Conservation (phyloP, 2,797 vertebrate species). For the Sandelia bainsii region DNA sequence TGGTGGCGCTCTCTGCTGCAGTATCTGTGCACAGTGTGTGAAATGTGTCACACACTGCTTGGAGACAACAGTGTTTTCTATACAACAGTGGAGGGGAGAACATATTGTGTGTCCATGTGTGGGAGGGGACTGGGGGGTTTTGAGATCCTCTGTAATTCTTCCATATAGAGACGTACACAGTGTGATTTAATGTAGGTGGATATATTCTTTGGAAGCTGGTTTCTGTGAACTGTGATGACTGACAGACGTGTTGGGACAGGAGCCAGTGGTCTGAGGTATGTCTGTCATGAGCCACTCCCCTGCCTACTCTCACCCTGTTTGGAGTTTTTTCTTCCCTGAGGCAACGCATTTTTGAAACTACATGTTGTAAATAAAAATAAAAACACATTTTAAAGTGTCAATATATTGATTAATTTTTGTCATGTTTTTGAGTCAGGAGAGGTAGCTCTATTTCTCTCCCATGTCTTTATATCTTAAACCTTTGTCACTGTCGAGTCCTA, state of each 20-base stretch:
- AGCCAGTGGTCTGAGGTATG: constrained; percentile 42
- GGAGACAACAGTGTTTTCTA: neutral
- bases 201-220: neutral
- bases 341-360: constrained; percentile 44
- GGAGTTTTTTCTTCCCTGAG: constrained; percentile 40
- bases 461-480: neutral
- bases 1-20: constrained; percentile 46
- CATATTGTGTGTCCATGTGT: neutral
- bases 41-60: neutral
- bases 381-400: neutral
- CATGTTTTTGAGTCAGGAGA: neutral
- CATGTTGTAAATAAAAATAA: neutral
- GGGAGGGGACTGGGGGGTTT: fast-evolving
- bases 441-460: neutral
- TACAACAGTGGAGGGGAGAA: no score
- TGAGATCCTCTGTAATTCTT: neutral
- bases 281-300: constrained; percentile 24
- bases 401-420: neutral
- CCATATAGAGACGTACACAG: neutral
- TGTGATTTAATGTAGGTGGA: neutral
- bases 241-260: constrained; percentile 60
- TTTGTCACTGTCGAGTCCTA: neutral
- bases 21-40: neutral
- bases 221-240: neutral
- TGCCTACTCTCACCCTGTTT: neutral